These are phyloP conservation scores for Syrista parreyssii DNA, from an alignment of 2,888 invertebrate genomes.

Conservation along the genomic window DNA sequence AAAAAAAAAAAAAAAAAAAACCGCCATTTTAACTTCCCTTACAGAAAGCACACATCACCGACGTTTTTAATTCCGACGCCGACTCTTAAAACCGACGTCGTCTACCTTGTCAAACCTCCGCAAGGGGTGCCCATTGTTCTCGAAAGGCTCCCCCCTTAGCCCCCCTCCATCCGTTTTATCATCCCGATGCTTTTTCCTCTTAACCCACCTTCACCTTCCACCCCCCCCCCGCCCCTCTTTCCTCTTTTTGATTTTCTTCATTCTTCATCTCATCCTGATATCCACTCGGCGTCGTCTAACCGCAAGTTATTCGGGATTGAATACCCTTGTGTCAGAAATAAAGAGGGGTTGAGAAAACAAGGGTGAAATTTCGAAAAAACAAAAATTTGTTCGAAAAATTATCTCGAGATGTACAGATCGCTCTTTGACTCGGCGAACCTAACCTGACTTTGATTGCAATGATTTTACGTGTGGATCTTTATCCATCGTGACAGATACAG, in stretches of 20 bases:
- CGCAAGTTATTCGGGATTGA: background rate
- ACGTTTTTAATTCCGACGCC: constrained; percentile 29
- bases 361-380: too few relatives aligned
- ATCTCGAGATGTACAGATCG: too few relatives aligned
- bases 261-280: background rate
- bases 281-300: background rate
- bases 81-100: background rate
- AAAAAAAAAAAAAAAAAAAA: too few relatives aligned
- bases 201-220: background rate
- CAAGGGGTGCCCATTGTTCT: background rate
- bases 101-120: constrained; percentile 9
- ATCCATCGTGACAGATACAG: background rate
- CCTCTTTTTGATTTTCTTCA: background rate
- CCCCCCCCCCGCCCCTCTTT: background rate
- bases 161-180: background rate
- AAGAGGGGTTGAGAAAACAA: background rate
- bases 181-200: background rate
- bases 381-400: too few relatives aligned
- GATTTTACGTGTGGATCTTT: background rate
- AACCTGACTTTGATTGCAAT: too few relatives aligned
- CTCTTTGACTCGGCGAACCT: too few relatives aligned
- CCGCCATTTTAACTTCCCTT: background rate
- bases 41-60: constrained; percentile 8
- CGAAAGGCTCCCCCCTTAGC: background rate
- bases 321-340: background rate